Base-by-base conservation (phyloP, 1,140 invertebrate genomes). In the Chrysoperla carnea region DNA sequence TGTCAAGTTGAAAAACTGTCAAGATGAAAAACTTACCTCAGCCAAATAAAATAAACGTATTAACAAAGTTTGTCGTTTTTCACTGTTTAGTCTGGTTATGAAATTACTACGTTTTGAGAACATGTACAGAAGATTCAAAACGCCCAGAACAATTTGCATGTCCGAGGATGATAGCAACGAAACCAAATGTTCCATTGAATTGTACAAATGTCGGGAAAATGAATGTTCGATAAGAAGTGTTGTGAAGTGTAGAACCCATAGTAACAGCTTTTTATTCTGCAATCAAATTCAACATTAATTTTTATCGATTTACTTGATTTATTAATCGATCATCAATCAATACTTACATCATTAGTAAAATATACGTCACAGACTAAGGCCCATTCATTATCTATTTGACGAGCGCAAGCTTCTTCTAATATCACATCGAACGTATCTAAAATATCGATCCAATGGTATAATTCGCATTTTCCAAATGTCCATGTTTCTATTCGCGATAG, bases 61-160 rank as follows among this genome's bases (percentile, higher is more conserved):
- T 29, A 89, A 64, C 17, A 90, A 61, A 31, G 76, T 73, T 55
- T 82, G 74, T 50, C 79, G 67, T 53, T 84, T 84, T 39, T 84
- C 81, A 52, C 68, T 70, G 52, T 75, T 73, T 49, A 89, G 62
- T 47, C 84, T 72, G 40, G 84, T 79, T 50, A 92, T 86, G 54
- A 89, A 90, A 65, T 89, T 90, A 58, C 84, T 88, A 47, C 87
- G 69, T 69, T 92, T 92, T 51, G 85, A 90, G 62, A 92, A 92
- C 70, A 91, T 89, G 61, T 89, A 92, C 6, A 92, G 69, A 45
- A 91, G 67, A 63, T 88, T 87, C 38, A 91, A 67, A 36, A 90
- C 86, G 50, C 76, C 83, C 41, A 90, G 66, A n/a, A 91, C 83
- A 46, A 89, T 76, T 47, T 82, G 75, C 78, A 91, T 84, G 57